Evolutionary conservation across 2,113 vertebrate genomes (phyloP).

Genomic region (Riparia riparia): DNA sequence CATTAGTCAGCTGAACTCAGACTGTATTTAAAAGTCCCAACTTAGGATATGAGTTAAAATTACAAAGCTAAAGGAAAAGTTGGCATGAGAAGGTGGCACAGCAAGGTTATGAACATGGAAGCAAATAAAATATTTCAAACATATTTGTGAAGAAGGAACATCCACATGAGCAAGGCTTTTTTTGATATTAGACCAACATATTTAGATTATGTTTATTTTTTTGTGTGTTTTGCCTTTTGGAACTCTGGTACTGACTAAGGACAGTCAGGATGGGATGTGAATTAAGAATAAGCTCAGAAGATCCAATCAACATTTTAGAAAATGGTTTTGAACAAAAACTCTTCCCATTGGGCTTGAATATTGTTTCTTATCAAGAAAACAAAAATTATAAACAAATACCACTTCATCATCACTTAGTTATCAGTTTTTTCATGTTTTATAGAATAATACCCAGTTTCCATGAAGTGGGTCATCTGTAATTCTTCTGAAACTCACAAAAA

Average conservation of each 20-base stretch:
- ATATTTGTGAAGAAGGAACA: not conserved
- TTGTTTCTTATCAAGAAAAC: not conserved
- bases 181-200: not conserved
- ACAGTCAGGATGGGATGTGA: not conserved
- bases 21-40: not conserved
- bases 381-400: conserved; percentile 30
- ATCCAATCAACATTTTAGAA: not conserved
- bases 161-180: accelerated
- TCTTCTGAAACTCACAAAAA: conserved; percentile 62
- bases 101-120: not conserved
- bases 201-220: not conserved
- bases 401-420: conserved; percentile 17
- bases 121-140: not conserved
- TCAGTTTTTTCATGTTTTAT: conserved; percentile 34
- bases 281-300: not conserved
- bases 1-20: not conserved
- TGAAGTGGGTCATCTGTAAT: conserved; percentile 56
- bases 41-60: not conserved
- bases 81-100: not conserved
- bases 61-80: not conserved
- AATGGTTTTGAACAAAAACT: not conserved
- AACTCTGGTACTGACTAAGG: not conserved
- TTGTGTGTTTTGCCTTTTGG: not conserved
- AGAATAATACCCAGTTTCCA: conserved; percentile 28
- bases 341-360: not conserved